Percentiles rank a stretch among this genome's conserved stretches.
These are phyloP conservation scores for Merluccius polli DNA, from an alignment of 2,797 vertebrate species.

Conservation along the genomic window DNA sequence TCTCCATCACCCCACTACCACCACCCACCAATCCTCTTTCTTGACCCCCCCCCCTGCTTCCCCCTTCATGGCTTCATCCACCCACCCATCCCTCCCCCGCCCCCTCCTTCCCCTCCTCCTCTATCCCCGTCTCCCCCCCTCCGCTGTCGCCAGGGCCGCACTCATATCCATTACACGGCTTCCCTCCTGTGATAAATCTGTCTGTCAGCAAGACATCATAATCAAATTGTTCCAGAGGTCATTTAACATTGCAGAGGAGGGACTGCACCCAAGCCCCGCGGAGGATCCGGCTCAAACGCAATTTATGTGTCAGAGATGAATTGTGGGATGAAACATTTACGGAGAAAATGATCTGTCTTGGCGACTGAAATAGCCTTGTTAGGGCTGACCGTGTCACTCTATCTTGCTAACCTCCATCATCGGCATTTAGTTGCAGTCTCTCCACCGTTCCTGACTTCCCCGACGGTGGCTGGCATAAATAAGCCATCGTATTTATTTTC, in stretches of 20 bases:
- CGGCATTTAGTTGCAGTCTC: constrained; percentile 41
- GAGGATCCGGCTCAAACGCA: constrained; percentile 71
- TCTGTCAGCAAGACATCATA: constrained; percentile 78
- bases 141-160: constrained; percentile 54
- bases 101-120: constrained; percentile 47
- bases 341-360: constrained; percentile 71
- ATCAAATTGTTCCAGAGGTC: constrained; percentile 83
- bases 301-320: constrained; percentile 79
- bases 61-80: constrained; percentile 9
- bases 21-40: not conserved
- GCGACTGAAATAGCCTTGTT: constrained; percentile 65
- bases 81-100: constrained; percentile 25
- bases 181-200: constrained; percentile 72
- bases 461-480: constrained; percentile 43
- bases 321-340: constrained; percentile 72
- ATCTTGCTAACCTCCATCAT: constrained; percentile 60
- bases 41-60: not conserved
- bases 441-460: constrained; percentile 5
- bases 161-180: constrained; percentile 73
- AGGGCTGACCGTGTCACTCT: constrained; percentile 67
- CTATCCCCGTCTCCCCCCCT: constrained; percentile 44
- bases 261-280: constrained; percentile 68
- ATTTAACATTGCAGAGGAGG: constrained; percentile 77
- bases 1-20: not conserved
- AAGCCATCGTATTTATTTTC: constrained; percentile 19